Evolutionary conservation across 1,140 invertebrate genomes (phyloP), one percentile per base, ranked within the genome.

Genomic region (Caenorhabditis briggsae): DNA sequence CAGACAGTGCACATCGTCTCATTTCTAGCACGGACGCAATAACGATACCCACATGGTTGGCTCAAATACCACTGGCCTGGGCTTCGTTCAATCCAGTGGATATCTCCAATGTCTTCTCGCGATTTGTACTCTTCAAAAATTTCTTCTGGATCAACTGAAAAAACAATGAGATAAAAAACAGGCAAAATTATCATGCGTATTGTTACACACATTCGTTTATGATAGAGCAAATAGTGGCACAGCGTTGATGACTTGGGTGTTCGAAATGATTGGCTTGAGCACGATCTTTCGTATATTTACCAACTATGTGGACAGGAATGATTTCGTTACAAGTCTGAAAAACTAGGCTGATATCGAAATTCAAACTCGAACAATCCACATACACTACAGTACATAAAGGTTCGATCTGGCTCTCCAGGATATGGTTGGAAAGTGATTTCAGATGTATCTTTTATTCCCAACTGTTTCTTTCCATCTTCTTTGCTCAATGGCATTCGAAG

Each of bases 141-240:
- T 23, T 78, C 70, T 78, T 78, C 18, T 43, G 70, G 70, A 12
- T 78, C 11, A 78, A 78, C 70, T 78, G 70, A 7, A 78, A 70
- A 61, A 20, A 25, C 3, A n/a, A 25, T 61, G 11, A 25, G 8
- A 11, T 11, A 20, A 20, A 61, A 11, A 18, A 61, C 23, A 33
- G 23, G 25, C 33, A 53, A 53, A 53, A 14, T 53, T 16, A 53
- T 53, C 2, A 11, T 0, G 16, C 2, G 2, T 2, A 16, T 5
- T 14, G 11, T 2, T 50, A 50, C 70, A 25, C 23, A 78, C 70
- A 78, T 78, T 78, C 70, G n/a, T 78, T 78, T n/a, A 78, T 50
- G 6, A 41, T 14, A 41, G 46, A 5, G 11, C 20, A 20, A 23
- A 78, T 20, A n/a, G 33, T n/a, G 2, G 43, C 18, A 14, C 70